Evolutionary conservation across 1,140 invertebrate genomes (phyloP), one percentile per base, ranked within the genome.

Genomic region (Saccostrea cuccullata): DNA sequence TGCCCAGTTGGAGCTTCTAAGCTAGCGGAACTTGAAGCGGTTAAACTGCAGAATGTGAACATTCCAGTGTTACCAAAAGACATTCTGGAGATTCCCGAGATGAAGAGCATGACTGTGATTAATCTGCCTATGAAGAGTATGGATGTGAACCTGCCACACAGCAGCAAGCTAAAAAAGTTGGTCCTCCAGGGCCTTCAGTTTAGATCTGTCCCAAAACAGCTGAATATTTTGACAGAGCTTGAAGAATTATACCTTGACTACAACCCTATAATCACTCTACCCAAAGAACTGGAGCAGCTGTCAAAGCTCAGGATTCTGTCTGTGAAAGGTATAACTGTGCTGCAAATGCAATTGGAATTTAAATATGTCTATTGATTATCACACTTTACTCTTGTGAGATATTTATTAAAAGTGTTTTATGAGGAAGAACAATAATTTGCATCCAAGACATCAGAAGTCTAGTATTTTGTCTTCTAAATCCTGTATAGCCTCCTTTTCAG

Each of bases 251-350:
- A 92, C 55, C 84, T 94, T 47, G 91, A 91, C 85, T 89, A 90
- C 87, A 93, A 93, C 60, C 90, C 91, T 9, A 86, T 94, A 17
- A 89, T 87, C 23, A 67, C 64, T 36, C 67, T 94, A 55, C 93
- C 93, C 73, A 90, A 91, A 17, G 87, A 89, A 56, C 82, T 94
- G 12, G 77, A 83, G n/a, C 70, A 89, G 11, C 86, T 94, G 23
- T 86, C 70, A 40, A 92, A 91, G 56, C 89, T 94, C 11, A 92
- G 89, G 77, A 82, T 86, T 11, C 90, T 94, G 2, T 88, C 87
- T 47, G 23, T 94, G 13, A 91, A 88, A 90, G 93, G 93, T 94
- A 91, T 55, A 47, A 47, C 47, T 2, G 47, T 47, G 47, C 47
- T 47, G 47, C 47, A 47, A 9, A 0, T 47, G 5, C 47, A 47